Evolutionary conservation across 2,797 vertebrate species (phyloP), one percentile per base, ranked within the genome.

Genomic region (Harpagifer antarcticus): DNA sequence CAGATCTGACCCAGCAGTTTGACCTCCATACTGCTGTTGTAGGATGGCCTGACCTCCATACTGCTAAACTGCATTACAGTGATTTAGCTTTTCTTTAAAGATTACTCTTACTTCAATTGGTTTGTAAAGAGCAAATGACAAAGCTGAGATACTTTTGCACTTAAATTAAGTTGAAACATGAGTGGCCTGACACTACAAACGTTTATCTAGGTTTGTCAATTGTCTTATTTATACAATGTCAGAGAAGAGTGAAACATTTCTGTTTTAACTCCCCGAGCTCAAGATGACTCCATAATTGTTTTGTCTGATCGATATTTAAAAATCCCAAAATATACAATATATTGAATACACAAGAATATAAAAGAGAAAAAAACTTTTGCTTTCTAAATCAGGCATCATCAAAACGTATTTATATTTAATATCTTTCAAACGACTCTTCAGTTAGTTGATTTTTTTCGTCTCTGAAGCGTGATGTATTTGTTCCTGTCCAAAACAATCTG

Each of bases 1-100:
- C 23, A 81, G 54, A 40, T 68, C 50, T 70, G 72, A 48, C 42
- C 27, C 19, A 44, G 56, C 57, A 42, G 8, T 64, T 53, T 82
- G 59, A 72, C 27, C 49, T 59, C 4, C 20, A 44, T 9, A 12
- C 50, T 56, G 56, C 11, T 42, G 44, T 31, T 52, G 11, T 68
- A 44, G 4, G 16, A 55, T 44, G 27, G 11, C 48, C 23, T 11
- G 0, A 10, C 56, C 23, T 33, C 13, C 47, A n/a, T 12, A 40
- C 4, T 43, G 40, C 55, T 31, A 9, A 16, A 15, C 27, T 69
- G 33, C 63, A 43, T 17, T 49, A 7, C 14, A 42, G 23, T 23
- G 23, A 53, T 53, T 48, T 56, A 27, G 11, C 27, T 43, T 60
- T 6, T 52, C 2, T 23, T 4, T 76, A 47, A 53, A 45, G 33